A percentile compares a stretch with the other conserved stretches of the same genome.
Evolutionary conservation across 1,140 invertebrate genomes (phyloP).

Genomic region (Cecropterus lyciades): DNA sequence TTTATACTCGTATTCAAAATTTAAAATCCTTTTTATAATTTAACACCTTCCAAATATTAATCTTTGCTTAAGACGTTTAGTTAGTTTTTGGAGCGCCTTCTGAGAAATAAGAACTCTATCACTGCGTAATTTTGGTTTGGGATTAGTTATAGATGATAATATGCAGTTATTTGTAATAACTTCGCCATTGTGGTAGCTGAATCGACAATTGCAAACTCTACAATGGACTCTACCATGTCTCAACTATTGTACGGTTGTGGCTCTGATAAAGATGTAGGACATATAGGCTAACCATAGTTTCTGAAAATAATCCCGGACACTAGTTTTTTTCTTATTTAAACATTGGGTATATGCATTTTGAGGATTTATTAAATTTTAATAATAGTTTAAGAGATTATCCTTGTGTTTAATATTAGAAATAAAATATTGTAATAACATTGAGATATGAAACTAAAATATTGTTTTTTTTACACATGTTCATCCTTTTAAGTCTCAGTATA

Average conservation of each 20-base stretch:
- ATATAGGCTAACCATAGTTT: not conserved
- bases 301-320: not conserved
- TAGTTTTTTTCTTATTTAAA: not conserved
- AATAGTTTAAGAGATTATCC: too few relatives aligned
- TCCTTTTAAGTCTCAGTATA: too few relatives aligned
- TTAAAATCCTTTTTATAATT: not conserved
- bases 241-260: conserved; percentile 18
- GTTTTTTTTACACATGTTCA: too few relatives aligned
- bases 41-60: conserved; percentile 32
- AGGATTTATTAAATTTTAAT: too few relatives aligned
- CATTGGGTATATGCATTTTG: too few relatives aligned
- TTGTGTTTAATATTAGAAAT: too few relatives aligned
- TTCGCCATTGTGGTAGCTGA: conserved; percentile 20
- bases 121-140: conserved; percentile 24
- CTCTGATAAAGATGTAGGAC: conserved; percentile 26
- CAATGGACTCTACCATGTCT: conserved; percentile 24
- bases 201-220: conserved; percentile 26
- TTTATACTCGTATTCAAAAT: not conserved
- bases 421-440: too few relatives aligned
- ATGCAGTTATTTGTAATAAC: conserved; percentile 35
- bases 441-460: too few relatives aligned
- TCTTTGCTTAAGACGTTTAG: conserved; percentile 21
- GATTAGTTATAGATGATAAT: conserved; percentile 32
- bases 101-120: conserved; percentile 12
- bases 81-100: not conserved